Evolutionary conservation across 2,888 invertebrate species (phyloP).

Genomic region (Elysia crispata): DNA sequence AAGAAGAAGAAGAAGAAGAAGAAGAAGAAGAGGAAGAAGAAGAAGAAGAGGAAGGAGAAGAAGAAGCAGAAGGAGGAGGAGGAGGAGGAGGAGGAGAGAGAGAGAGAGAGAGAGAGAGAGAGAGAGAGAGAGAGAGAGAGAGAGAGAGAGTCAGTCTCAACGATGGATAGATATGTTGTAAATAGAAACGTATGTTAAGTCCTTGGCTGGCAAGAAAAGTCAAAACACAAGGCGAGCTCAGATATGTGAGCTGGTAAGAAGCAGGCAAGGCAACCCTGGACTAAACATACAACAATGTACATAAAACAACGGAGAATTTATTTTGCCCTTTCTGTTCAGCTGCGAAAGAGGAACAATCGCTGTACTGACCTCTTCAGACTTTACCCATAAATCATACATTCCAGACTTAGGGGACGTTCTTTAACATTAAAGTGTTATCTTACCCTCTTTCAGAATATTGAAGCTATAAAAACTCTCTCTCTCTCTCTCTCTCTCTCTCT

Average conservation of each 20-base stretch:
- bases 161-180: no score
- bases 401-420: no score
- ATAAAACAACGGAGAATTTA: no score
- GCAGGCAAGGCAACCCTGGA: no score
- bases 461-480: neutral
- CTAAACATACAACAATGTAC: no score
- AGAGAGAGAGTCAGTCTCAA: neutral
- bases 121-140: conserved; percentile 1
- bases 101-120: neutral
- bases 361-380: no score
- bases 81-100: neutral
- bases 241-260: neutral
- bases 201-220: neutral
- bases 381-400: no score
- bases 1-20: neutral
- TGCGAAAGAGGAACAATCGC: no score
- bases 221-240: neutral
- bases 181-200: no score
- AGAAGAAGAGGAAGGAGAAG: conserved; percentile 1
- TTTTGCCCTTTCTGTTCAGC: no score
- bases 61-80: conserved; percentile 22
- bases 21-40: neutral
- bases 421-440: no score
- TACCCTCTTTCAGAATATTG: no score
- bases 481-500: neutral